A percentile compares a stretch with the other conserved stretches of the same genome.
Evolutionary conservation across 2,888 invertebrate species (phyloP).

Genomic region (Heliconius ethilla): DNA sequence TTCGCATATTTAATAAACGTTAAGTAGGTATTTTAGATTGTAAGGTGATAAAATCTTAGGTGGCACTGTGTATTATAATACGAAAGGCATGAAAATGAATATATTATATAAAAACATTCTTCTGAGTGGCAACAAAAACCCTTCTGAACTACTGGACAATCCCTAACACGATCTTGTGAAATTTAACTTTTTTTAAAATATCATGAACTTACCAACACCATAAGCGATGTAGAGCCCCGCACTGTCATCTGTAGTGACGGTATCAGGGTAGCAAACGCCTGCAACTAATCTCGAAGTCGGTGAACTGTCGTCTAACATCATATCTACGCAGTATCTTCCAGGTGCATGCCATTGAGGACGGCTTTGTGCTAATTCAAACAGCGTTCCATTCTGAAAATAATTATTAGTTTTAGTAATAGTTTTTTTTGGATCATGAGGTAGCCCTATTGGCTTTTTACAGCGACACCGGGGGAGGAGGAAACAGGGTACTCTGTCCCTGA

Average conservation of each 20-base stretch:
- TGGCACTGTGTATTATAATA: too few relatives aligned
- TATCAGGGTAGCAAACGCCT: constrained; percentile 64
- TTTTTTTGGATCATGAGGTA: too few relatives aligned
- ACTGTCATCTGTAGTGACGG: constrained; percentile 56
- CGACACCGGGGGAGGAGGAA: too few relatives aligned
- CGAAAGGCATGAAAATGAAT: too few relatives aligned
- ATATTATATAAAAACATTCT: too few relatives aligned
- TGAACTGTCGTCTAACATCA: constrained; percentile 53
- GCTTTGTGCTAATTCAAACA: constrained; percentile 54
- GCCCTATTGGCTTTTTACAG: too few relatives aligned
- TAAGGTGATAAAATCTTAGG: too few relatives aligned
- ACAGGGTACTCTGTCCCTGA: too few relatives aligned
- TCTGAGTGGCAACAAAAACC: too few relatives aligned
- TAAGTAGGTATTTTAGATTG: too few relatives aligned
- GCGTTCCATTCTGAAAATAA: constrained; percentile 66
- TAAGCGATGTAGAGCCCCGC: constrained; percentile 62
- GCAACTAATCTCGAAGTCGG: constrained; percentile 58
- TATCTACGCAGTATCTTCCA: constrained; percentile 64
- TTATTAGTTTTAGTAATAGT: background rate
- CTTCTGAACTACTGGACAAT: too few relatives aligned
- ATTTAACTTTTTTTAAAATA: background rate
- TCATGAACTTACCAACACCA: constrained; percentile 62
- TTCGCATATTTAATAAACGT: too few relatives aligned
- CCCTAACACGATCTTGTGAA: background rate
- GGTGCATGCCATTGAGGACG: constrained; percentile 60